Evolutionary conservation across 2,888 invertebrate genomes (phyloP).

Genomic region (Adela reaumurella): DNA sequence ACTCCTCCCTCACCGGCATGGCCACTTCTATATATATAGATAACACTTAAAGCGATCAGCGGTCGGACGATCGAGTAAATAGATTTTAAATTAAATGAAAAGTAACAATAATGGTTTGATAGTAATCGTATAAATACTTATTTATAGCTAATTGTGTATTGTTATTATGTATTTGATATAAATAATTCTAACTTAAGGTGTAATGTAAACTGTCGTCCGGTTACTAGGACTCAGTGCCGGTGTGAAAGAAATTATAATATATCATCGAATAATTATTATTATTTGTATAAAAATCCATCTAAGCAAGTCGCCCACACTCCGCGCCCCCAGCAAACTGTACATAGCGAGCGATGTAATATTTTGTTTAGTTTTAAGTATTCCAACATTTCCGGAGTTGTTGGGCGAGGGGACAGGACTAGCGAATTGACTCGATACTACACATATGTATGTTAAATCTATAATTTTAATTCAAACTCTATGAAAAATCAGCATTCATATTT

Average conservation of each 20-base stretch:
- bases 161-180: constrained; percentile 54
- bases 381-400: not conserved
- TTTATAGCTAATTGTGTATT: constrained; percentile 59
- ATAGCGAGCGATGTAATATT: not conserved
- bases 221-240: not conserved
- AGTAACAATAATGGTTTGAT: constrained; percentile 52
- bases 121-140: constrained; percentile 50
- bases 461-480: too few species aligned
- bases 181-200: constrained; percentile 27
- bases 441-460: too few species aligned
- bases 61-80: constrained; percentile 13
- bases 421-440: too few species aligned
- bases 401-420: too few species aligned
- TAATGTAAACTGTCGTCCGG: not conserved
- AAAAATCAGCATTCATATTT: too few species aligned
- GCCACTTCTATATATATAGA: constrained; percentile 20
- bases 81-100: constrained; percentile 37
- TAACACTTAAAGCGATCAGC: constrained; percentile 9
- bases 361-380: not conserved
- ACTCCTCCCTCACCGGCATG: not conserved
- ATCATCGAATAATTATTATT: not conserved
- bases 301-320: not conserved
- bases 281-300: not conserved
- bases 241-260: not conserved
- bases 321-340: not conserved